These are phyloP conservation scores for Anser brachyrhynchus DNA, from an alignment of 2,113 vertebrate species.

Conservation along the genomic window DNA sequence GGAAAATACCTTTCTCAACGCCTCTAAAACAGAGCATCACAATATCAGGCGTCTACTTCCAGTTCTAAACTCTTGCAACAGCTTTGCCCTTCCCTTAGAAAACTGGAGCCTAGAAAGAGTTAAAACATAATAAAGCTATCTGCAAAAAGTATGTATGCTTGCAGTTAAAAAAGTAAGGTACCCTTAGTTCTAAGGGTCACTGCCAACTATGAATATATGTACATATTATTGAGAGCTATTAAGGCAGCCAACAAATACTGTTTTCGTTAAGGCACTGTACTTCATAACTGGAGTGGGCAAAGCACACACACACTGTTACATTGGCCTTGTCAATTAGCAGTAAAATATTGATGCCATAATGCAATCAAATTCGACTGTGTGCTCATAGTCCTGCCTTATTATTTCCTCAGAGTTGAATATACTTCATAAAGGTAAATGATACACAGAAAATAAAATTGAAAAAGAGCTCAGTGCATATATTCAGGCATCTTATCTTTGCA, in stretches of 20 bases:
- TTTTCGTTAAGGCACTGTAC: background rate
- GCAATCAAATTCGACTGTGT: background rate
- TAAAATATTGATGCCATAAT: background rate
- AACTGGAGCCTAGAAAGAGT: background rate
- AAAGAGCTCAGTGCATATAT: background rate
- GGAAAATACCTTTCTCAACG: background rate
- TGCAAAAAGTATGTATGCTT: background rate
- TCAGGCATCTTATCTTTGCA: background rate
- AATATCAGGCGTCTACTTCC: background rate
- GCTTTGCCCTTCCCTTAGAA: background rate
- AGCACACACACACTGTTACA: background rate
- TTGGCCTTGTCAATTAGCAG: background rate
- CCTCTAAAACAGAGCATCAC: background rate
- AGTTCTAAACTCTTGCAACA: background rate
- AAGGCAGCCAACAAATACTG: background rate
- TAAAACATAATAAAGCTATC: background rate
- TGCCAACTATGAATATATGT: background rate
- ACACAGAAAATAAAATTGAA: background rate
- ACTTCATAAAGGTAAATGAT: background rate
- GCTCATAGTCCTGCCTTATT: background rate
- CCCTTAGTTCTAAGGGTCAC: background rate
- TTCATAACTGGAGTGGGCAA: background rate
- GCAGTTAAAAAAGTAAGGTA: background rate
- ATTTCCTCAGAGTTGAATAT: background rate
- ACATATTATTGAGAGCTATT: background rate